Percentiles rank a stretch among this genome's conserved stretches.
Conservation (phyloP, 2,797 vertebrate species). For the Carduelis carduelis region DNA sequence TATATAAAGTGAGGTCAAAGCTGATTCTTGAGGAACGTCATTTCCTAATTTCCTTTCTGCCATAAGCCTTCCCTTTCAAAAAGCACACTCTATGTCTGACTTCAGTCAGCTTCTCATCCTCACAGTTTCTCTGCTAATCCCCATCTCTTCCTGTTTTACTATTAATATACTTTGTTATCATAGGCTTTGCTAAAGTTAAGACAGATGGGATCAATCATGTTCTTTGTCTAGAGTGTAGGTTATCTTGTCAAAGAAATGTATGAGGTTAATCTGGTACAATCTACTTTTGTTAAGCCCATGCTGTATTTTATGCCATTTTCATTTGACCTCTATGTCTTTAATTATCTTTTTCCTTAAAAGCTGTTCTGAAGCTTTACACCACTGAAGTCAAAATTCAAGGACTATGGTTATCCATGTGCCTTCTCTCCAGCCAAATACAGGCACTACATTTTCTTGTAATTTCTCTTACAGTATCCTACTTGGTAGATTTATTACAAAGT, state of each 20-base stretch:
- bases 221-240: constrained; percentile 32
- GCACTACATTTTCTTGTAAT: not conserved
- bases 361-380: not conserved
- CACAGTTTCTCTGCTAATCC: constrained; percentile 22
- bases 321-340: constrained; percentile 21
- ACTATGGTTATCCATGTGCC: not conserved
- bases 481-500: not conserved
- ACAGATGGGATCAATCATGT: constrained; percentile 26
- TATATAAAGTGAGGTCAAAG: not conserved
- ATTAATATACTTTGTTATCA: not conserved
- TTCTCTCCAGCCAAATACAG: not conserved
- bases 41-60: not conserved
- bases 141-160: not conserved
- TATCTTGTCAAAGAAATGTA: constrained; percentile 42
- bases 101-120: not conserved
- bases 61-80: not conserved
- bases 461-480: not conserved
- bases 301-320: constrained; percentile 29
- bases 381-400: constrained; percentile 17
- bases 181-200: not conserved
- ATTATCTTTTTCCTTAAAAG: constrained; percentile 27
- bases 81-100: not conserved
- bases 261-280: constrained; percentile 46
- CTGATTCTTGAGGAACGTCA: not conserved
- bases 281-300: constrained; percentile 30